Percentiles rank a stretch among this genome's conserved stretches.
phyloP scores from a whole-genome alignment of 2,888 invertebrate genomes.

The Pemphredon lugubris region DNA sequence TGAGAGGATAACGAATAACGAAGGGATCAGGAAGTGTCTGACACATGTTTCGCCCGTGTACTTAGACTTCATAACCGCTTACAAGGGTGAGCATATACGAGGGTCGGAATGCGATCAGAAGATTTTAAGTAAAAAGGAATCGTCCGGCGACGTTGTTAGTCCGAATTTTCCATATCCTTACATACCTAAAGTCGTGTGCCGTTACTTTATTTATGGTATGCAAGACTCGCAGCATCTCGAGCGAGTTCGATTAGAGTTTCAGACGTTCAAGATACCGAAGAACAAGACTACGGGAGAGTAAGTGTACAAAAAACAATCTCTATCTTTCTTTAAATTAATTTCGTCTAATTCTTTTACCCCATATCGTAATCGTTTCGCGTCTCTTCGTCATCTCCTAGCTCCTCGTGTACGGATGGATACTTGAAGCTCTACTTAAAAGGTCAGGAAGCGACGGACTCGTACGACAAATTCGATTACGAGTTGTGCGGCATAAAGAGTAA shows the following conservation, averaged over 20 bases:
- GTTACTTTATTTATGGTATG: constrained; percentile 99
- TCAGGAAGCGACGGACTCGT: constrained; percentile 95
- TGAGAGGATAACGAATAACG: too few relatives aligned
- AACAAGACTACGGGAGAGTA: constrained; percentile 90
- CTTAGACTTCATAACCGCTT: constrained; percentile 94
- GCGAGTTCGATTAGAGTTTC: constrained; percentile 94
- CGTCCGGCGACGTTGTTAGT: constrained; percentile 95
- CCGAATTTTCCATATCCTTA: constrained; percentile 98
- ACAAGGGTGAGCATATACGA: constrained; percentile 96
- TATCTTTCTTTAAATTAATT: too few relatives aligned
- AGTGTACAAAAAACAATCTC: constrained; percentile 80
- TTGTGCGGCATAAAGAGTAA: constrained; percentile 91
- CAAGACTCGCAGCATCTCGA: constrained; percentile 98
- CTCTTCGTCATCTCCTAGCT: too few relatives aligned
- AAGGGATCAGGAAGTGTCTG: too few relatives aligned
- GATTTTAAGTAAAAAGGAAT: constrained; percentile 96
- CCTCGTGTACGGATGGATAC: constrained; percentile 91
- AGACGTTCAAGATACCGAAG: constrained; percentile 94
- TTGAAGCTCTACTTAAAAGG: constrained; percentile 95
- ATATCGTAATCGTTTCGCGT: too few relatives aligned
- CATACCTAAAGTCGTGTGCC: constrained; percentile 97
- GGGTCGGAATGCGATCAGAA: constrained; percentile 99
- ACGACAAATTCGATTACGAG: constrained; percentile 96
- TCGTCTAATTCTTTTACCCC: too few relatives aligned
- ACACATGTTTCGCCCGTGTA: too few relatives aligned